Percentiles rank a stretch among this genome's conserved stretches.
phyloP scores from a whole-genome alignment of 2,113 vertebrate genomes.

The Oreochromis tanganicae region DNA sequence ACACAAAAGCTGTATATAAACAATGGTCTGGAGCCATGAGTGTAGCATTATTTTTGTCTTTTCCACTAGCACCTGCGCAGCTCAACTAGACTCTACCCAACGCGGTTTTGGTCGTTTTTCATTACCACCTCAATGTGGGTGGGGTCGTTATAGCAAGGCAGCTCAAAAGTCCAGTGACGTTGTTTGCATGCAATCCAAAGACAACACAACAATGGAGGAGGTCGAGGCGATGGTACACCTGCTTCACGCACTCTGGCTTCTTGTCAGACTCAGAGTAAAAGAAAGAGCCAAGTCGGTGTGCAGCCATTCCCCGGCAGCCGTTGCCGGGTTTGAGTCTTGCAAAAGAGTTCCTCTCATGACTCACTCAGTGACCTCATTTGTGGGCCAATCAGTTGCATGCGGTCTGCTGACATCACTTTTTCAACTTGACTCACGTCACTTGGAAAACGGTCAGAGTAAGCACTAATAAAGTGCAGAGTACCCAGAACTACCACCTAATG shows the following conservation, averaged over 20 bases:
- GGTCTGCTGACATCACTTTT: neutral
- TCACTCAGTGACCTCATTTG: neutral
- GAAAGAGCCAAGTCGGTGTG: neutral
- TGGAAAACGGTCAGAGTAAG: neutral
- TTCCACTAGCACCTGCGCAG: neutral
- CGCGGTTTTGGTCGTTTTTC: fast-evolving
- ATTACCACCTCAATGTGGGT: neutral
- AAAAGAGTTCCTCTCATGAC: neutral
- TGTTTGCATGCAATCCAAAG: neutral
- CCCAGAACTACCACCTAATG: neutral
- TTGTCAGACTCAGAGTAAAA: neutral
- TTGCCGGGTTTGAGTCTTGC: neutral
- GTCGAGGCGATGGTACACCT: neutral
- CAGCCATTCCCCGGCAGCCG: neutral
- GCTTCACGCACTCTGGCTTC: neutral
- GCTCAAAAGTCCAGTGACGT: neutral
- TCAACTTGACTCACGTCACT: neutral
- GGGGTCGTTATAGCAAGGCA: neutral
- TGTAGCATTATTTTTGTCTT: neutral
- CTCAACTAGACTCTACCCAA: neutral
- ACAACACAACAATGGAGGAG: neutral
- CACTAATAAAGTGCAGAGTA: neutral
- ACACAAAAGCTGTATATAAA: neutral
- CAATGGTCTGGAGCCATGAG: neutral
- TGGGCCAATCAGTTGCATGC: neutral